These are phyloP conservation scores for Sanderia malayensis DNA, from an alignment of 30 jellyfish, hydroid and myxozoan species.

Conservation along the genomic window DNA sequence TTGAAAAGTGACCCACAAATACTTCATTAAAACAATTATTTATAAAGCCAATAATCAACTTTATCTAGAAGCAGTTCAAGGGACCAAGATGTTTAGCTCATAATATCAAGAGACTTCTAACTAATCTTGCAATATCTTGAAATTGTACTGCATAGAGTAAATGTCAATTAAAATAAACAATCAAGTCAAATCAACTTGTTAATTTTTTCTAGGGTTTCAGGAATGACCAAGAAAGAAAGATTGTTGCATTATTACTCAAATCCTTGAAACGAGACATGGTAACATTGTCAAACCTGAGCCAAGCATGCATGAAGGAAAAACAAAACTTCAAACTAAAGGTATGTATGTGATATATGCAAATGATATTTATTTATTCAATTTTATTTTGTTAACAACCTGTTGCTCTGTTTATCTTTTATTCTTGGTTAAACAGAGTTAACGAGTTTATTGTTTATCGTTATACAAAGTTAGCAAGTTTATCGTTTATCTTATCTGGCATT, in stretches of 20 bases:
- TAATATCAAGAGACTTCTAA: background rate
- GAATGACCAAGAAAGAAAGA: constrained; percentile 32
- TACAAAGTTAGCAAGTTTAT: background rate
- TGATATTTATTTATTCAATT: background rate
- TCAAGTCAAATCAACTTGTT: too few species aligned
- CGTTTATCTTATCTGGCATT: background rate
- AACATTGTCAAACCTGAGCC: constrained; percentile 38
- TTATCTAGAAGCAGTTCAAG: background rate
- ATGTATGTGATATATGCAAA: background rate
- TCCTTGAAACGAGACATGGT: constrained; percentile 31
- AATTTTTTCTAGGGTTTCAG: too few species aligned
- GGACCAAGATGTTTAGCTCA: background rate
- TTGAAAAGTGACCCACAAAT: too few species aligned
- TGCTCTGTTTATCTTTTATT: too few species aligned
- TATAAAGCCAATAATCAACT: background rate
- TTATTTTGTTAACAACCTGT: background rate
- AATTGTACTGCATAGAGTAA: too few species aligned
- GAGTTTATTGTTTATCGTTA: too few species aligned
- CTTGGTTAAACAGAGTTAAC: background rate
- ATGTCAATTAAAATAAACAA: too few species aligned
- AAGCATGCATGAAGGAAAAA: constrained; percentile 4
- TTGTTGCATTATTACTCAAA: constrained; percentile 9
- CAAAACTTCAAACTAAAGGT: constrained; percentile 3
- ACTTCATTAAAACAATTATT: background rate
- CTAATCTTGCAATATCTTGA: too few species aligned